Conservation (phyloP, 2,113 vertebrate species). For the Lates calcarifer region DNA sequence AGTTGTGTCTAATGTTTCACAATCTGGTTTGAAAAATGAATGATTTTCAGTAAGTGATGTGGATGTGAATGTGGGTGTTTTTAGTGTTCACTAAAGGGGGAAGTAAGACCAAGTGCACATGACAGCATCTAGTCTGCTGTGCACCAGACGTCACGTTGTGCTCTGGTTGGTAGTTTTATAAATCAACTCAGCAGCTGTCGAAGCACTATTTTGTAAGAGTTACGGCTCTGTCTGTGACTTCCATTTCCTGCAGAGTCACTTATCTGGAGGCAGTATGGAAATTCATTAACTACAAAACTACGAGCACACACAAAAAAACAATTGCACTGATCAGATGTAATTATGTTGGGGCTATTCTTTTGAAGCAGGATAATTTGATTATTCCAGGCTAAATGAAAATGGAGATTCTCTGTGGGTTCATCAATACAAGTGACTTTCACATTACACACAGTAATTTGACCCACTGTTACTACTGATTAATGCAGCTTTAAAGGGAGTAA, state of each 20-base stretch:
- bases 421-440: too few species aligned
- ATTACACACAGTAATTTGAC: too few species aligned
- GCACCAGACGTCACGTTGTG: slow-evolving; percentile 4
- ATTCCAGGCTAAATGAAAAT: too few species aligned
- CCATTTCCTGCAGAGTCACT: not conserved
- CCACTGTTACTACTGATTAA: too few species aligned
- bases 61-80: not conserved
- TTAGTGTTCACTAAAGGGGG: not conserved
- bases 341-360: too few species aligned
- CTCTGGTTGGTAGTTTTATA: slow-evolving; percentile 9
- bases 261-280: not conserved
- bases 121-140: slow-evolving; percentile 20
- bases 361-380: too few species aligned
- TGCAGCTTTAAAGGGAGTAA: too few species aligned
- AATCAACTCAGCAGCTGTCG: slow-evolving; percentile 34
- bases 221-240: not conserved
- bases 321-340: too few species aligned
- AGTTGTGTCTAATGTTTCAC: not conserved
- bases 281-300: not conserved
- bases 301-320: too few species aligned
- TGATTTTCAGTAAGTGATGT: not conserved
- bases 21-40: not conserved
- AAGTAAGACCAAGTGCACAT: slow-evolving; percentile 21
- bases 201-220: slow-evolving; percentile 5
- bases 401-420: too few species aligned